Conservation (phyloP, 2,797 vertebrate species). For the Aratinga solstitialis region DNA sequence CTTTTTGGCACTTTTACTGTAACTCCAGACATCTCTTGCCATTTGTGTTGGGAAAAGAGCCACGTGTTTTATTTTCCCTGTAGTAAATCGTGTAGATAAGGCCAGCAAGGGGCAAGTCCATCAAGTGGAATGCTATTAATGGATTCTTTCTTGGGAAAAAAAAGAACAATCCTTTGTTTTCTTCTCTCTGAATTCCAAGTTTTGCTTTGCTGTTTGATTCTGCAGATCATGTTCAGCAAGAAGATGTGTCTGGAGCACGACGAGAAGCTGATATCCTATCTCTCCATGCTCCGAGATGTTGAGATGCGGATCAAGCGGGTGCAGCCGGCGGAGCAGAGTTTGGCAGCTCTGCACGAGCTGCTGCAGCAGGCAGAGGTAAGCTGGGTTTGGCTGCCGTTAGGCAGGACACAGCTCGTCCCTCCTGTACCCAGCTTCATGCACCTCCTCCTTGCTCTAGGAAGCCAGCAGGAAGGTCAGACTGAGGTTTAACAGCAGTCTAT, state of each 20-base stretch:
- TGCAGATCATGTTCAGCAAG: conserved; percentile 75
- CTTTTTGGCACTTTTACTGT: conserved; percentile 9
- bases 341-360: conserved; percentile 80
- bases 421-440: background rate
- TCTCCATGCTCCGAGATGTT: conserved; percentile 88
- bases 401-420: background rate
- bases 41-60: conserved; percentile 14
- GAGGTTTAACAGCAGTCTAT: background rate
- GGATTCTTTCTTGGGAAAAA: background rate
- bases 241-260: conserved; percentile 90
- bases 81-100: conserved; percentile 40
- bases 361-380: conserved; percentile 87
- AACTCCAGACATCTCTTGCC: background rate
- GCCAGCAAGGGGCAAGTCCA: background rate
- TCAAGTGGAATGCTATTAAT: background rate
- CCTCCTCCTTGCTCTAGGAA: background rate
- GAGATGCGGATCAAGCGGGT: conserved; percentile 88
- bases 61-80: background rate
- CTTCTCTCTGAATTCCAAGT: background rate
- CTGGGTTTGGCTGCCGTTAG: background rate
- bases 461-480: background rate
- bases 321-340: conserved; percentile 76
- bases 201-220: conserved; percentile 4
- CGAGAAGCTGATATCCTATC: conserved; percentile 86
- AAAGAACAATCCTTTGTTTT: background rate